Percentiles rank a stretch among this genome's conserved stretches.
Evolutionary conservation across 2,888 invertebrate genomes (phyloP).

Genomic region (Rhorus exstirpatorius): DNA sequence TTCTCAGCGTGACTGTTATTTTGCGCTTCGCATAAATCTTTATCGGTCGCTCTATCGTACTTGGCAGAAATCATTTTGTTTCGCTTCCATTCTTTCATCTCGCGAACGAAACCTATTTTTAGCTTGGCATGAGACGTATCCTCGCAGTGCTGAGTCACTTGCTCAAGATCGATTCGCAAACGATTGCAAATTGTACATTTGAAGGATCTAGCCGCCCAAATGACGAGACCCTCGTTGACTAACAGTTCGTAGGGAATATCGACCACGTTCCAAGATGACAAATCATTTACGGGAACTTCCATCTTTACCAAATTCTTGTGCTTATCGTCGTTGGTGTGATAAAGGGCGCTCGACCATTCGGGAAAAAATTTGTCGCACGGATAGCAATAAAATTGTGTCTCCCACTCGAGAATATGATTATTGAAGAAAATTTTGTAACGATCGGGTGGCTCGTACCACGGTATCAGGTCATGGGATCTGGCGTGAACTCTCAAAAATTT

Average conservation of each 20-base stretch:
- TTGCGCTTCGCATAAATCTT: too few relatives aligned
- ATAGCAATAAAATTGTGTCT: slow-evolving; percentile 30
- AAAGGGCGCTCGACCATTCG: slow-evolving; percentile 35
- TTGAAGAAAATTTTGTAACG: slow-evolving; percentile 27
- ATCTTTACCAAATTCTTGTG: background rate
- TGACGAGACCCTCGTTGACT: slow-evolving; percentile 22
- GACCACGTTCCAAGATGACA: background rate
- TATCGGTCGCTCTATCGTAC: too few relatives aligned
- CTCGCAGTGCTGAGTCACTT: background rate
- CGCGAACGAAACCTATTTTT: background rate
- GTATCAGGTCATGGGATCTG: background rate
- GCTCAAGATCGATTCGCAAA: background rate
- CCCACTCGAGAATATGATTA: slow-evolving; percentile 37
- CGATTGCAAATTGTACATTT: slow-evolving; percentile 15
- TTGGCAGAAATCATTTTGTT: background rate
- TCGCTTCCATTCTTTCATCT: background rate
- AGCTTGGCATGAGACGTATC: background rate
- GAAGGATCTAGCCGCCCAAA: background rate
- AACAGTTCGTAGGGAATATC: slow-evolving; percentile 11
- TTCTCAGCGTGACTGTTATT: too few relatives aligned
- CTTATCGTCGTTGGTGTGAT: background rate
- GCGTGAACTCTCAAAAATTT: background rate
- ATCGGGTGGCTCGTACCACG: slow-evolving; percentile 18
- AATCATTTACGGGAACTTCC: background rate
- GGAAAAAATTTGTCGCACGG: slow-evolving; percentile 27